Evolutionary conservation across 2,797 vertebrate species (phyloP), one percentile per base, ranked within the genome.

Genomic region (Knipowitschia caucasica): DNA sequence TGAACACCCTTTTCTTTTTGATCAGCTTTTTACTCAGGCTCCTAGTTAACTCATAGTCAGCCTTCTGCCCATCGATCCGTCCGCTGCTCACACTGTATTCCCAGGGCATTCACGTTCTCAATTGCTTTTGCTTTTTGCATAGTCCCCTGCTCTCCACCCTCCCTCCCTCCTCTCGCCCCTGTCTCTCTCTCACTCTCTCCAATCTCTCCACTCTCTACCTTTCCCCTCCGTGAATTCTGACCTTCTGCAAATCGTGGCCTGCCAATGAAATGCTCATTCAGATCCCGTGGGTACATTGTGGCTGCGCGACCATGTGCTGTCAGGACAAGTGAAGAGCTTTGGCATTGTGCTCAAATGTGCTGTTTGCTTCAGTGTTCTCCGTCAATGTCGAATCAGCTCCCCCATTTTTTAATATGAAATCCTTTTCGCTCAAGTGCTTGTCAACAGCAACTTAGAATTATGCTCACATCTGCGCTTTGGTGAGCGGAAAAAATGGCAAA

Each of bases 251-350:
- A 81, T 78, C n/a, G 71, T 66, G 59, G 73, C 68, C 73, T 44
- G 60, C 73, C 77, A 73, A 80, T 85, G 74, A 85, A 85, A 86
- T 79, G 55, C 69, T 85, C 72, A 79, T 75, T 84, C 77, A 66
- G 60, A 68, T 43, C 69, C 75, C 67, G 66, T 79, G 58, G 64
- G 69, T 66, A 70, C 69, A 83, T 88, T 86, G 84, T 85, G 61
- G 61, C 26, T 36, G 72, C 64, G 81, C 75, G 84, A 73, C 86
- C 82, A 79, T 83, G 81, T 83, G 69, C 77, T 61, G 76, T 83
- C 73, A 80, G 77, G 70, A 82, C 69, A 42, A 49, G 74, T 84
- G 80, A 86, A 88, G 86, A 86, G 82, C 56, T 84, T 83, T 84
- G 83, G 75, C 80, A 87, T 86, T 88, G 83, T 85, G 70, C 75